A percentile compares a stretch with the other conserved stretches of the same genome.
These are phyloP conservation scores for Brachymystax lenok DNA, from an alignment of 2,797 vertebrate genomes.

Conservation along the genomic window DNA sequence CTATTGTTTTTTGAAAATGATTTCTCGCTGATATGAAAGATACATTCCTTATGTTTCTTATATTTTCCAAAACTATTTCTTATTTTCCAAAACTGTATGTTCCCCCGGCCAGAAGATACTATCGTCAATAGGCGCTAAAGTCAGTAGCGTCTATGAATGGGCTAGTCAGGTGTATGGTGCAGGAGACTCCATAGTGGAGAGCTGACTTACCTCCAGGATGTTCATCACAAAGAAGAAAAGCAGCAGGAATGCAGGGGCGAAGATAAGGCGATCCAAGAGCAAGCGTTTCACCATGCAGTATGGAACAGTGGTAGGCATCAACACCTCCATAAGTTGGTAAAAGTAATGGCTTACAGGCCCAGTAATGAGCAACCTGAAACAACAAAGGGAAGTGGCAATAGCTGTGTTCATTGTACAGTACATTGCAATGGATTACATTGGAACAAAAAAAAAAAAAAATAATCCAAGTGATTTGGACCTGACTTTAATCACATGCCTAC, in stretches of 20 bases:
- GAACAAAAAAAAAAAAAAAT: no score
- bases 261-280: constrained; percentile 83
- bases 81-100: no score
- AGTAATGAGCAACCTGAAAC: constrained; percentile 80
- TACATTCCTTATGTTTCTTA: no score
- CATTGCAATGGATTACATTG: not conserved
- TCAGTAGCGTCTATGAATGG: no score
- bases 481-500: constrained; percentile 65
- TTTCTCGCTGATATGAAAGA: no score
- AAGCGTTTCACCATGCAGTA: constrained; percentile 80
- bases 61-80: no score
- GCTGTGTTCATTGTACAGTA: not conserved
- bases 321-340: constrained; percentile 83
- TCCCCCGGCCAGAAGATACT: no score
- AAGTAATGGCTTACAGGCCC: constrained; percentile 87
- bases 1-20: no score
- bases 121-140: no score
- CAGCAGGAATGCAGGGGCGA: constrained; percentile 83
- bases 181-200: not conserved
- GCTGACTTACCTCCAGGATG: constrained; percentile 81
- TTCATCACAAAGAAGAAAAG: constrained; percentile 86
- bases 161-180: not conserved
- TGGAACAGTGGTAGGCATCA: constrained; percentile 77
- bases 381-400: not conserved
- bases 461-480: not conserved